Evolutionary conservation across 2,888 invertebrate species (phyloP), one percentile per base, ranked within the genome.

Genomic region (Odiellus spinosus): DNA sequence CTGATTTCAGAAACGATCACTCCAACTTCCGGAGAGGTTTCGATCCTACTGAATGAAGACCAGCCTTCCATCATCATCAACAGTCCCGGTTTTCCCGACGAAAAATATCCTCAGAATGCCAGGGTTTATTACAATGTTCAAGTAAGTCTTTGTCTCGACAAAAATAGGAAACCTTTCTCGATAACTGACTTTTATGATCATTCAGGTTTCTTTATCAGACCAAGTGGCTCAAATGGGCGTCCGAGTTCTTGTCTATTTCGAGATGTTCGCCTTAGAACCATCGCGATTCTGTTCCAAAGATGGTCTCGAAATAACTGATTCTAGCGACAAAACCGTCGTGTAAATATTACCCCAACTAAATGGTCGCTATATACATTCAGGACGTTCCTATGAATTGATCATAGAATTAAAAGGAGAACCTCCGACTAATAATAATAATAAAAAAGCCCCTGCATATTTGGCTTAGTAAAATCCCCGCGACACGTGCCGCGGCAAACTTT

Each of bases 61-160:
- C 36, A 43, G 32, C 42, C 49, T 1, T 34, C 39, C 2, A 32
- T 42, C 6, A 20, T 20, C 20, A 45, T 49, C 32, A 39, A 45
- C 2, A 50, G 50, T 32, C 50, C 50, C 19, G 46, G 46, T 14
- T 50, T 50, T 44, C 50, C 50, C 5, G 12, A 50, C n/a, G 39
- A 47, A 44, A 12, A 40, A n/a, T 50, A 50, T 20, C 50, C 47
- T 4, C 41, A 43, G 6, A 15, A 47, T 39, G 44, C 44, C 4
- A 40, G 44, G 14, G 40, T 50, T 11, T 41, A 42, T 34, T 50
- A 50, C 40, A 40, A 50, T 17, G 35, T 50, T 20, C 26, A 50
- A 26, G 50, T 50, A 34, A 40, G 43, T 33, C 12, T n/a, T n/a
- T n/a, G n/a, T n/a, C n/a, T n/a, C n/a, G n/a, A n/a, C n/a, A n/a